These are phyloP conservation scores for Bubo scandiacus DNA, from an alignment of 2,113 vertebrate genomes.

Conservation along the genomic window DNA sequence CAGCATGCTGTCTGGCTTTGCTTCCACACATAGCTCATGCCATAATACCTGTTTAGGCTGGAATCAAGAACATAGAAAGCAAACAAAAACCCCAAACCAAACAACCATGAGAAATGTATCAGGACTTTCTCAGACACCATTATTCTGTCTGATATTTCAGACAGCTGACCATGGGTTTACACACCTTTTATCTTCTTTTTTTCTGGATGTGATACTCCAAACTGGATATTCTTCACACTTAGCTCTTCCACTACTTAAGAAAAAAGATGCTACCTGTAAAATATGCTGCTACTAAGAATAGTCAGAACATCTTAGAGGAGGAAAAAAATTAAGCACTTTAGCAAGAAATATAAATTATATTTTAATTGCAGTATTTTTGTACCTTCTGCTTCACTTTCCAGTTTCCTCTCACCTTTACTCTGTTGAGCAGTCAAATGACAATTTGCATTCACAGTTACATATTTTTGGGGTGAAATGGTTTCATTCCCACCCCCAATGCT, in stretches of 20 bases:
- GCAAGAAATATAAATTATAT: neutral
- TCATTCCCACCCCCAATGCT: accelerated
- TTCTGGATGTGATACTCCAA: neutral
- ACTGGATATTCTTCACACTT: neutral
- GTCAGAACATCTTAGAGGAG: neutral
- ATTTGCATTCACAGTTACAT: neutral
- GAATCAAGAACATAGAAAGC: neutral
- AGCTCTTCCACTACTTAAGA: neutral
- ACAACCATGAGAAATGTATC: neutral
- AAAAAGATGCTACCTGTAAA: neutral
- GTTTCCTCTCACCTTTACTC: neutral
- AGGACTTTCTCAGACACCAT: neutral
- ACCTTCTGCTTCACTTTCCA: neutral
- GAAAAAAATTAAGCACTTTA: neutral
- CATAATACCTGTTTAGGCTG: neutral
- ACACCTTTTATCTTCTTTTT: neutral
- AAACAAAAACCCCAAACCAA: neutral
- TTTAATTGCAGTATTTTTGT: neutral
- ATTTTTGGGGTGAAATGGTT: neutral
- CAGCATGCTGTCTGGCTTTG: neutral
- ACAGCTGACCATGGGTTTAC: neutral
- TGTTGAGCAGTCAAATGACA: neutral
- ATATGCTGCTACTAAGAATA: neutral
- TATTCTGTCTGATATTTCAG: neutral
- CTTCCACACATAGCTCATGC: neutral